Evolutionary conservation across 92 coral and sea anemone species (phyloP), one percentile per base, ranked within the genome.

Genomic region (Desmophyllum pertusum): DNA sequence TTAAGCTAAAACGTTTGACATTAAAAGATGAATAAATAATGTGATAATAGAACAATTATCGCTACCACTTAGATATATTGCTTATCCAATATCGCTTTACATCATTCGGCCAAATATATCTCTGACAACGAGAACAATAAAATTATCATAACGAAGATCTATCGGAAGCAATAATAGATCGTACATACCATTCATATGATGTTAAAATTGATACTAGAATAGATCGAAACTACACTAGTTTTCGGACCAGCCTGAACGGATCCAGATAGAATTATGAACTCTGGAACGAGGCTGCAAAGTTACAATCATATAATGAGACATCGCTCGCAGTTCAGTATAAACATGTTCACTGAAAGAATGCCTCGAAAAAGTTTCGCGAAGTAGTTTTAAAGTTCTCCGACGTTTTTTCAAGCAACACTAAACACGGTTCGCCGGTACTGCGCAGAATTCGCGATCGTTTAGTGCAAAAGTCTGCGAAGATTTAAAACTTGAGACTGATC

Each of bases 391-490:
- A 1, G 14, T 36, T 21, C 25, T 75, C 18, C 63, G 19, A 42
- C 13, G 36, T 43, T 27, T 72, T 77, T 27, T 61, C n/a, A 5
- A 11, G 23, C 31, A 15, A 41, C 3, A 27, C 30, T 67, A 80
- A 67, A 68, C 67, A 35, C 8, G 76, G 17, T 30, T 72, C 10
- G 48, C 42, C 29, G 46, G 40, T 4, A 5, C 64, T 15, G 31
- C 23, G 5, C 51, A 19, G 41, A 70, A 75, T 42, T 80, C 85
- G n/a, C n/a, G n/a, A n/a, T n/a, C n/a, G 31, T 40, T 79, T n/a
- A 65, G 35, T n/a, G 70, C 65, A 37, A 61, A 81, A 29, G 80
- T 79, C 76, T 46, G 66, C 15, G 76, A 41, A 31, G 83, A 80
- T 67, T 39, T 78, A n/a, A 23, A 5, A 33, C 83, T 79, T 18